These are phyloP conservation scores for Chouioia cunea DNA, from an alignment of 2,888 invertebrate genomes.

Conservation along the genomic window DNA sequence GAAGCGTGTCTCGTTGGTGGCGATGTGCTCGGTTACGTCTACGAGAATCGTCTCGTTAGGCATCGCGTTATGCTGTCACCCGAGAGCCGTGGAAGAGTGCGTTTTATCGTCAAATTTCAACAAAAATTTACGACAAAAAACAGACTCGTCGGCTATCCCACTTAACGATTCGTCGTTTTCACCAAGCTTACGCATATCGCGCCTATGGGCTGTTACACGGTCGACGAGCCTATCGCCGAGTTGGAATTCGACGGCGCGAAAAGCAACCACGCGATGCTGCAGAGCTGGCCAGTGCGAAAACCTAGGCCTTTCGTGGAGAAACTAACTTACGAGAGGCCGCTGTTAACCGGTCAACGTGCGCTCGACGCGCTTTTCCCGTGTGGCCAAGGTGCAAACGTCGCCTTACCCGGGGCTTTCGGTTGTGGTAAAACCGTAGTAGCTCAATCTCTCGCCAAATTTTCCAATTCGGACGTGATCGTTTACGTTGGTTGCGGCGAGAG, in stretches of 20 bases:
- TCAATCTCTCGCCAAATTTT: slow-evolving; percentile 80
- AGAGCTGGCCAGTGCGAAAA: slow-evolving; percentile 98
- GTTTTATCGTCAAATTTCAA: background rate
- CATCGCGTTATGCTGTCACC: slow-evolving; percentile 95
- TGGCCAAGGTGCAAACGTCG: slow-evolving; percentile 88
- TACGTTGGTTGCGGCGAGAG: slow-evolving; percentile 83
- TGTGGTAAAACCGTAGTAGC: slow-evolving; percentile 83
- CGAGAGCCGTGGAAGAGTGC: slow-evolving; percentile 86
- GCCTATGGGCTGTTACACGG: slow-evolving; percentile 89
- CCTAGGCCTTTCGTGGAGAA: slow-evolving; percentile 95
- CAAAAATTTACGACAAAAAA: too few relatives aligned
- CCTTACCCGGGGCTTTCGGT: slow-evolving; percentile 85
- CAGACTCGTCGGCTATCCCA: background rate
- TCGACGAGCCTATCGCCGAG: slow-evolving; percentile 92
- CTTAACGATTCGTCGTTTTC: background rate
- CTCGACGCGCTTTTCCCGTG: slow-evolving; percentile 98
- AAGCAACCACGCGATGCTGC: slow-evolving; percentile 91
- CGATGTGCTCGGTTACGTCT: slow-evolving; percentile 93
- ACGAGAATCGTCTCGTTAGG: slow-evolving; percentile 95
- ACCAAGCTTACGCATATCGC: slow-evolving; percentile 85
- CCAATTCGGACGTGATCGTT: slow-evolving; percentile 80
- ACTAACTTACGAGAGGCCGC: slow-evolving; percentile 93
- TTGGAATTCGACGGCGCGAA: slow-evolving; percentile 96
- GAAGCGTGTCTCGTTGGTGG: slow-evolving; percentile 97
- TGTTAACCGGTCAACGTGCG: slow-evolving; percentile 96